These are phyloP conservation scores for Fragum sueziense DNA, from an alignment of 2,888 invertebrate genomes.

Conservation along the genomic window DNA sequence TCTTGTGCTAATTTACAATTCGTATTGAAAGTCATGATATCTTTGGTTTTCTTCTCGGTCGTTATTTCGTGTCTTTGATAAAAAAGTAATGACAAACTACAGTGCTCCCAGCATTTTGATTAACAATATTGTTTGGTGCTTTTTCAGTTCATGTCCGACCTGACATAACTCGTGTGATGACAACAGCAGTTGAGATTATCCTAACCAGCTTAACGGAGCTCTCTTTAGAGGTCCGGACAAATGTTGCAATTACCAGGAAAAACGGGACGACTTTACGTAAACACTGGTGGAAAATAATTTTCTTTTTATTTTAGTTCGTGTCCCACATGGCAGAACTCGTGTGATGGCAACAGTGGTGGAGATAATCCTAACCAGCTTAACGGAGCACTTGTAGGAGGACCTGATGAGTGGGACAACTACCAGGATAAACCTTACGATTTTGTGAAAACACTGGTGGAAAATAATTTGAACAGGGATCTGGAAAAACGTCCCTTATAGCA, in stretches of 20 bases:
- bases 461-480: no score
- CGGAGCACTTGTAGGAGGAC: constrained; percentile 75
- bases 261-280: constrained; percentile 70
- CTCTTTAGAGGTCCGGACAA: constrained; percentile 73
- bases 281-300: no score
- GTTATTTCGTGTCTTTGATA: no score
- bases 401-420: constrained; percentile 70
- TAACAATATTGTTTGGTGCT: no score
- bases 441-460: no score
- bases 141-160: constrained; percentile 40
- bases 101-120: no score
- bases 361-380: constrained; percentile 70
- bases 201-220: constrained; percentile 70
- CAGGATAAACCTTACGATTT: constrained; percentile 73
- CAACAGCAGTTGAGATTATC: constrained; percentile 57
- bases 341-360: constrained; percentile 28
- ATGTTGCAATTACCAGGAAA: constrained; percentile 72
- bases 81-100: no score
- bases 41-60: no score
- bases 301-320: constrained; percentile 42
- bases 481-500: no score
- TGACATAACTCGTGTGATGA: constrained; percentile 29
- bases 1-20: no score
- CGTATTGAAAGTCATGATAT: no score
- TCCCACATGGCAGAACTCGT: constrained; percentile 25